Evolutionary conservation across 2,888 invertebrate species (phyloP).

Genomic region (Cephonodes hylas): DNA sequence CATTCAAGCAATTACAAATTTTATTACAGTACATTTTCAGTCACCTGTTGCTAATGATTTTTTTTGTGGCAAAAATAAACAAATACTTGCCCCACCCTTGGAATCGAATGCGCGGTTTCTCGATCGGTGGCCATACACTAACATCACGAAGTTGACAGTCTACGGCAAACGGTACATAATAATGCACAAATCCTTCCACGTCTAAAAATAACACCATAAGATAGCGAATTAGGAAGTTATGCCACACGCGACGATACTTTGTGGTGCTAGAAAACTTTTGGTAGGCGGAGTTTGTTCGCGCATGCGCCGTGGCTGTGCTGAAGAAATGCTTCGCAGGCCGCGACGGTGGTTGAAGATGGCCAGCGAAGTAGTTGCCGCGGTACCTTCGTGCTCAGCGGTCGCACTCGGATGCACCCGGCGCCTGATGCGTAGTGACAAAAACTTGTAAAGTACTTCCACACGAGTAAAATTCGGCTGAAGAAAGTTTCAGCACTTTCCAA

Average conservation of each 20-base stretch:
- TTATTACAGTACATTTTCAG: too few relatives aligned
- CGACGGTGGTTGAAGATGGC: constrained; percentile 54
- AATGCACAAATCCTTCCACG: neutral
- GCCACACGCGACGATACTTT: constrained; percentile 34
- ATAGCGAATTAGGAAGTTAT: constrained; percentile 33
- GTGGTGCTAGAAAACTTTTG: constrained; percentile 53
- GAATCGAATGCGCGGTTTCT: too few relatives aligned
- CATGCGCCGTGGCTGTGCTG: constrained; percentile 56
- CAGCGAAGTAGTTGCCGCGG: constrained; percentile 67
- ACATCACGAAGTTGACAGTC: too few relatives aligned
- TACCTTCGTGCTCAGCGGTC: constrained; percentile 59
- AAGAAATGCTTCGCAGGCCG: constrained; percentile 65
- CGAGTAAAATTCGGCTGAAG: neutral
- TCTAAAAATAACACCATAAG: constrained; percentile 1
- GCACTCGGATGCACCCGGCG: constrained; percentile 59
- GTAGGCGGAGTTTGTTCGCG: constrained; percentile 57
- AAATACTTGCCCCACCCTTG: too few relatives aligned
- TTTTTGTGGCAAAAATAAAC: too few relatives aligned
- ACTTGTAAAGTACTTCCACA: constrained; percentile 25
- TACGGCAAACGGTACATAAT: too few relatives aligned
- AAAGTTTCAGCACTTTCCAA: constrained; percentile 22
- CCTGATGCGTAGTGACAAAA: constrained; percentile 40
- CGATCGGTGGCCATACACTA: too few relatives aligned
- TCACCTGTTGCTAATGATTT: too few relatives aligned
- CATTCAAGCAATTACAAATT: too few relatives aligned